Base-by-base conservation (phyloP, 2,797 vertebrate species). In the Alauda arvensis region DNA sequence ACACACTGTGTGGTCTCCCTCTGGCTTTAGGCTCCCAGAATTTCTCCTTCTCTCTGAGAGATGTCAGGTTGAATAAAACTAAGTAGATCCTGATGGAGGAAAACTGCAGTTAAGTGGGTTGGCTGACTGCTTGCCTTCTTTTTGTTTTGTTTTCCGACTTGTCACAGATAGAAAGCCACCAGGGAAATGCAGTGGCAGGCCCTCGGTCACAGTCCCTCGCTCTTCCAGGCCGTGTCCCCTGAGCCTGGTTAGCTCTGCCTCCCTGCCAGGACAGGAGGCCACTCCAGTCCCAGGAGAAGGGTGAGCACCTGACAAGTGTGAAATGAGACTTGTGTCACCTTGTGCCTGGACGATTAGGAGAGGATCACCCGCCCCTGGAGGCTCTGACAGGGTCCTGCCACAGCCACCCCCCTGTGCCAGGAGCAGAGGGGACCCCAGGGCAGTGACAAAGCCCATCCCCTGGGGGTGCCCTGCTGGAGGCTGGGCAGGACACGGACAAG, bases 51-150 rank as follows among this genome's bases (percentile, higher is more conserved):
- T 91, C 43, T 89, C 89, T 77, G 87, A 93, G 91, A 25, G 1
- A 79, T 82, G 94, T 94, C 94, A 95, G 83, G 37, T 80, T 84
- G 91, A 93, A 95, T 94, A 91, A 95, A 93, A 49, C 71, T 85
- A 77, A 95, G 93, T 77, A 84, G 91, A 81, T 55, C 18, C 91
- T 93, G 94, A 94, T 92, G 92, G 92, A 93, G 81, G 77, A 87
- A 91, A 95, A 92, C 89, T 93, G 92, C 94, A 87, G 85, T 67
- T 94, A 89, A 87, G 77, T 92, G 91, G 77, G 51, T 76, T 93
- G 94, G 93, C 92, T 89, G 85, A 74, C 66, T 91, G 71, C 76
- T 92, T 88, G 92, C 84, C 77, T 93, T 85, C 89, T 89, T 87
- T 89, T 85, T 78, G 49, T 82, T 87, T 90, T 82, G 83, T 71